Evolutionary conservation across 2,888 invertebrate genomes (phyloP), one percentile per base, ranked within the genome.

Genomic region (Rhyacophila evoluta): DNA sequence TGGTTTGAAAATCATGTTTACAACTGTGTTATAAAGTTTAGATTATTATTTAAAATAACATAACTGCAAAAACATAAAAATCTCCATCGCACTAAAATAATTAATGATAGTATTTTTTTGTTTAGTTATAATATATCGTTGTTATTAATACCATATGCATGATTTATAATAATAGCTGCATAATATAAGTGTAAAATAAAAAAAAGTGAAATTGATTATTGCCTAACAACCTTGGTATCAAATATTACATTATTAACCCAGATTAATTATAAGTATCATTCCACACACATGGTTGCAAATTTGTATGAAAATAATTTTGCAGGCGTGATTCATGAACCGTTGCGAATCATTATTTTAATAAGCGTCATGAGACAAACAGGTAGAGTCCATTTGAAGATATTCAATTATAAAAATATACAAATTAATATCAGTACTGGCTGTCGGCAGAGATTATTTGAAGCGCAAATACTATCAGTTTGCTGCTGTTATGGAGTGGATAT

Each of bases 251-350:
- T 55, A 55, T 55, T 55, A 55, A 55, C 55, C 55, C 55, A 55
- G 55, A 55, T 55, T 55, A 55, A 55, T 55, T 55, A 55, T 55
- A 55, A 55, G 55, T 55, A 55, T 55, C 55, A 55, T 55, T 55
- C 55, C 15, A 55, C 55, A 55, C 55, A 55, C 55, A 55, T 55
- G 55, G 1, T 55, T 19, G 55, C 55, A 10, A 55, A 55, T 55
- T 55, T 25, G 2, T 55, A 25, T 55, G 19, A 55, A 55, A 55
- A 55, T 55, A 55, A 25, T 55, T 55, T 55, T 25, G 55, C 55
- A 55, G 15, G 15, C 55, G 55, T 55, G 55, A 55, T 55, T 55
- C 19, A 2, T 55, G 55, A 55, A 25, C 15, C 19, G 19, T 55
- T 55, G 10, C 19, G 19, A 25, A 39, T 15, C n/a, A 55, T 8